Percentiles rank a stretch among this genome's conserved stretches.
Evolutionary conservation across 2,797 vertebrate genomes (phyloP).

Genomic region (Prunella strophiata): DNA sequence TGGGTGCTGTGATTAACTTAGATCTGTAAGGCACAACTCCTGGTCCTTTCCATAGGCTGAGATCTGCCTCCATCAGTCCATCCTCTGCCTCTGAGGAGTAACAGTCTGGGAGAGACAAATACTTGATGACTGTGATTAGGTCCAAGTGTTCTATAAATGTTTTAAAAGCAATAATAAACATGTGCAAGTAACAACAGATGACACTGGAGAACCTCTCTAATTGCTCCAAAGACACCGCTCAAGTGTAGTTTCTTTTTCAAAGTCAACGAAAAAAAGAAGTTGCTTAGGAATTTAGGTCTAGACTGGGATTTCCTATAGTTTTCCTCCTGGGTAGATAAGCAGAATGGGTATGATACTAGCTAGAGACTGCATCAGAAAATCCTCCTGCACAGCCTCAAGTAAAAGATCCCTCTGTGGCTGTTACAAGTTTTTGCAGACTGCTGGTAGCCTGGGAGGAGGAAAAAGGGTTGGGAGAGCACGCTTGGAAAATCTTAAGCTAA

Average conservation of each 20-base stretch:
- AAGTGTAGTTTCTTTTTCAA: background rate
- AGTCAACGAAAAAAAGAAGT: background rate
- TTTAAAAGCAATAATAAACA: constrained; percentile 34
- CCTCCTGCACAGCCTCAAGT: background rate
- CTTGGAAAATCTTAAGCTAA: background rate
- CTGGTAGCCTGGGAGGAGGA: background rate
- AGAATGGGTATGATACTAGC: background rate
- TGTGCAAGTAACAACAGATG: background rate
- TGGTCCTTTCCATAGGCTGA: background rate
- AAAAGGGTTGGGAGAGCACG: background rate
- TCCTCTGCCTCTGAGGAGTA: background rate
- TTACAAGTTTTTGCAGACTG: background rate
- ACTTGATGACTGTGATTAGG: constrained; percentile 1
- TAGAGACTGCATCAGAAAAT: background rate
- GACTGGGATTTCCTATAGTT: background rate
- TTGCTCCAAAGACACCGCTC: background rate
- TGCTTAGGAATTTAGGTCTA: background rate
- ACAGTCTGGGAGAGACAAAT: background rate
- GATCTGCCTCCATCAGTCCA: background rate
- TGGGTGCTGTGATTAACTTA: background rate
- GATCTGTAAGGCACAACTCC: background rate
- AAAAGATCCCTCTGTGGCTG: background rate
- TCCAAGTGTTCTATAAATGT: background rate
- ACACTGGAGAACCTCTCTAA: background rate
- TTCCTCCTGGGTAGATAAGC: background rate